These are phyloP conservation scores for Caenorhabditis angaria DNA, from an alignment of 2,888 invertebrate species.

Conservation along the genomic window DNA sequence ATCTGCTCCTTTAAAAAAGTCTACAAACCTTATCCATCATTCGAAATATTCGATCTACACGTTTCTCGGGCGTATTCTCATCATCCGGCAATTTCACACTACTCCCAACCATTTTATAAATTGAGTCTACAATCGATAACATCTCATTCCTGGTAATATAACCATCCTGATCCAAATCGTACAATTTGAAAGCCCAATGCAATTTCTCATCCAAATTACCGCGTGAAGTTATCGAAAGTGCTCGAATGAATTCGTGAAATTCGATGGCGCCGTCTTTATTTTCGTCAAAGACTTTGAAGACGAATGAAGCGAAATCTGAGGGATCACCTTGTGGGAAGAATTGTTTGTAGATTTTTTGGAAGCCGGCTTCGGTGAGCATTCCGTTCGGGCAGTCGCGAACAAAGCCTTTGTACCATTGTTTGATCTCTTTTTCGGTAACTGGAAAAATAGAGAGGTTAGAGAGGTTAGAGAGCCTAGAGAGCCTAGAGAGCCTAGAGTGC, in stretches of 20 bases:
- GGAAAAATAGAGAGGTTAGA: slow-evolving; percentile 54
- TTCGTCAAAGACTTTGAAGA: slow-evolving; percentile 97
- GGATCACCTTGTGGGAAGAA: slow-evolving; percentile 99
- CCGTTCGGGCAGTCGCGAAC: slow-evolving; percentile 95
- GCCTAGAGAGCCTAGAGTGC: too few relatives aligned
- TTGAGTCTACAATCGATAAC: slow-evolving; percentile 95
- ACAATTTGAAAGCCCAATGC: slow-evolving; percentile 94
- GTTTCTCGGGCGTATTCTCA: slow-evolving; percentile 79
- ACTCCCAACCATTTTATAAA: slow-evolving; percentile 93
- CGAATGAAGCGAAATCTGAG: slow-evolving; percentile 95
- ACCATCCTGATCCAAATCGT: slow-evolving; percentile 94
- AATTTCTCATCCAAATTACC: slow-evolving; percentile 97
- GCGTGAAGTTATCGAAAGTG: slow-evolving; percentile 95
- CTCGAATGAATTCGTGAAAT: slow-evolving; percentile 98
- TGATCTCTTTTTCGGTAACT: slow-evolving; percentile 75
- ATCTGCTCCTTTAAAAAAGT: too few relatives aligned
- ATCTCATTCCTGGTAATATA: slow-evolving; percentile 94
- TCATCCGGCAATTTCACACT: slow-evolving; percentile 70
- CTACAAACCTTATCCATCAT: slow-evolving; percentile 86
- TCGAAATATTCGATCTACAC: slow-evolving; percentile 97
- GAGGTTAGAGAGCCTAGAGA: too few relatives aligned
- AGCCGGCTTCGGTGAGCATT: slow-evolving; percentile 93
- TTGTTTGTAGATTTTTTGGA: slow-evolving; percentile 98
- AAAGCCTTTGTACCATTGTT: slow-evolving; percentile 82
- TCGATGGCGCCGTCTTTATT: slow-evolving; percentile 98